Percentiles rank a stretch among this genome's conserved stretches.
Evolutionary conservation across 2,797 vertebrate species (phyloP).

Genomic region (Semaprochilodus insignis): DNA sequence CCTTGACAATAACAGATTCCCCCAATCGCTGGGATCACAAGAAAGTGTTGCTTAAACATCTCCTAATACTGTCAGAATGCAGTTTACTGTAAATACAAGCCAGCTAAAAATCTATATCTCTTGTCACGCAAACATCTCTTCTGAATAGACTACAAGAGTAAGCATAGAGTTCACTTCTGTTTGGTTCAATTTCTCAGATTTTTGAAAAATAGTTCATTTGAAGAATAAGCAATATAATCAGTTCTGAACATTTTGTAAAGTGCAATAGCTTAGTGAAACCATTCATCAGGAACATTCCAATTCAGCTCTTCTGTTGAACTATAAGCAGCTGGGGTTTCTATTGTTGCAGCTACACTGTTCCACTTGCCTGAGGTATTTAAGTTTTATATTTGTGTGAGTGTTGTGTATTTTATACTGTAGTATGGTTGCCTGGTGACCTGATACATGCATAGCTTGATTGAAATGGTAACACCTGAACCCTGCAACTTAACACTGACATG

Average conservation of each 20-base stretch:
- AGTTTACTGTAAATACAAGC: conserved; percentile 58
- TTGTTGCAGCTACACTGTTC: too few relatives aligned
- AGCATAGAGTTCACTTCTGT: not conserved
- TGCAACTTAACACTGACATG: too few relatives aligned
- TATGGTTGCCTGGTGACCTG: too few relatives aligned
- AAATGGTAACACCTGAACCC: too few relatives aligned
- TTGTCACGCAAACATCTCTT: conserved; percentile 48
- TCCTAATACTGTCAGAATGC: conserved; percentile 47
- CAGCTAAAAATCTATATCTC: conserved; percentile 3
- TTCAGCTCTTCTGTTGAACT: too few relatives aligned
- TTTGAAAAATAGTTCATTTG: too few relatives aligned
- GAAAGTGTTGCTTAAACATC: conserved; percentile 51
- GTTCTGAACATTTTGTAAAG: not conserved
- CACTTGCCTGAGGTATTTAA: too few relatives aligned
- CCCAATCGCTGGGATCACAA: conserved; percentile 44
- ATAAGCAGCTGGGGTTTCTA: too few relatives aligned
- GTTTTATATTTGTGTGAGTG: too few relatives aligned
- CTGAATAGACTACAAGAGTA: conserved; percentile 20
- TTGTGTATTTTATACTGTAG: too few relatives aligned
- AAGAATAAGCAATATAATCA: not conserved
- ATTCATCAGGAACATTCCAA: too few relatives aligned
- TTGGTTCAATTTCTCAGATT: not conserved
- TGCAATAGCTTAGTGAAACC: not conserved
- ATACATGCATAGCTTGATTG: too few relatives aligned
- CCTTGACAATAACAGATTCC: conserved; percentile 38